Conservation (phyloP, 2,113 vertebrate genomes). For the Bagarius yarrelli region DNA sequence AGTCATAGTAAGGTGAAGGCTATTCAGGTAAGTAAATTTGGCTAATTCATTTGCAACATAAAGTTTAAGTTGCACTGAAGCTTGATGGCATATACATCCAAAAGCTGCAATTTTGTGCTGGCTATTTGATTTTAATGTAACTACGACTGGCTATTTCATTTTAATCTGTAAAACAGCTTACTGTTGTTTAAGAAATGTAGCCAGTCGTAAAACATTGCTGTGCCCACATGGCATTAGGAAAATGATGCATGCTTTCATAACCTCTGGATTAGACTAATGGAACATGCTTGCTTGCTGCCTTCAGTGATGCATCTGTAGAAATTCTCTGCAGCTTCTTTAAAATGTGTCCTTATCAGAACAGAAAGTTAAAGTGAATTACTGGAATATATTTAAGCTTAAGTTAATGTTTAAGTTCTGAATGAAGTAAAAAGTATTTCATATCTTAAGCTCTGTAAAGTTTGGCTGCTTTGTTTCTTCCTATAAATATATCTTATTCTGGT, state of each 20-base stretch:
- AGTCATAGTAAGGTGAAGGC: too few species aligned
- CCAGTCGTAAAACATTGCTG: not conserved
- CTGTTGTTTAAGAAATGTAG: not conserved
- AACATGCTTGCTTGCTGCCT: not conserved
- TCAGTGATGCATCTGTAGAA: not conserved
- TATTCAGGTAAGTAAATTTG: too few species aligned
- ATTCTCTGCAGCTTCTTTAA: not conserved
- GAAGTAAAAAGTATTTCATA: not conserved
- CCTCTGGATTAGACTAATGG: not conserved
- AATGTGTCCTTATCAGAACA: not conserved
- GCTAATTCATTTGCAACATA: too few species aligned
- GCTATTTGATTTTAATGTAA: not conserved
- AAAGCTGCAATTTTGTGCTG: not conserved
- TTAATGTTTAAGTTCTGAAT: not conserved
- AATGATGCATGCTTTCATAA: not conserved
- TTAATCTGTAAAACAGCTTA: not conserved
- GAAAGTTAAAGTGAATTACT: not conserved
- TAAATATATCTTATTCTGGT: too few species aligned
- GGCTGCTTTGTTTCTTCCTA: not conserved
- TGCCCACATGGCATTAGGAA: not conserved
- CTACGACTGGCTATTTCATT: too few species aligned
- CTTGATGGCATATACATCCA: not conserved
- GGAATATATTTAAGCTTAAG: not conserved
- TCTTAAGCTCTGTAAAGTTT: not conserved
- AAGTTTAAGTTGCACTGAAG: not conserved